A percentile compares a stretch with the other conserved stretches of the same genome.
phyloP scores from a whole-genome alignment of 2,113 vertebrate species.

The Ondatra zibethicus region DNA sequence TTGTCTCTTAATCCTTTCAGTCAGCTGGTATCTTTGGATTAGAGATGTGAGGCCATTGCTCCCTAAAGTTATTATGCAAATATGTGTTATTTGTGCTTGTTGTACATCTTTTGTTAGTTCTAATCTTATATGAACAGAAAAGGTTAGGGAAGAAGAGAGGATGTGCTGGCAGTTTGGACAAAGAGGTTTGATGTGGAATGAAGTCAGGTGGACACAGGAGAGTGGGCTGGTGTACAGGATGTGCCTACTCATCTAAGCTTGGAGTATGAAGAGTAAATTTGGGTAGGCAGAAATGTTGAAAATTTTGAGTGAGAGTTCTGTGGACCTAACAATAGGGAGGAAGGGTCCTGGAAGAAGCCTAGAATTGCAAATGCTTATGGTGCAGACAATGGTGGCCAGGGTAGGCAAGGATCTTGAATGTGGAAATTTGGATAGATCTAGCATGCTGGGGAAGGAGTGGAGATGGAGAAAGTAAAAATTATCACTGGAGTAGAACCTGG shows the following conservation, averaged over 20 bases:
- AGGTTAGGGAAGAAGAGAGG: background rate
- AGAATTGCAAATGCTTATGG: background rate
- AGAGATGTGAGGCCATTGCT: background rate
- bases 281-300: background rate
- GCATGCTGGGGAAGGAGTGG: background rate
- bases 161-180: background rate
- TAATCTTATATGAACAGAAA: background rate
- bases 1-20: background rate
- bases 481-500: background rate
- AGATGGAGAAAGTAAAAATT: background rate
- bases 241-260: background rate
- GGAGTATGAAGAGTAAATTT: background rate
- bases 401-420: background rate
- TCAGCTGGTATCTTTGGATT: background rate
- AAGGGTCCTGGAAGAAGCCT: background rate
- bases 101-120: too few relatives aligned
- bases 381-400: background rate
- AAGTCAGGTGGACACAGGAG: rapidly evolving
- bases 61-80: background rate
- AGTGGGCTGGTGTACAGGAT: background rate
- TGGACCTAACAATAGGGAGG: too few relatives aligned
- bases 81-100: background rate
- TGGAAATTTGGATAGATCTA: background rate
- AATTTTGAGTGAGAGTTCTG: background rate
- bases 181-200: background rate